phyloP scores from a whole-genome alignment of 1,140 invertebrate species.

The Oryzaephilus surinamensis region DNA sequence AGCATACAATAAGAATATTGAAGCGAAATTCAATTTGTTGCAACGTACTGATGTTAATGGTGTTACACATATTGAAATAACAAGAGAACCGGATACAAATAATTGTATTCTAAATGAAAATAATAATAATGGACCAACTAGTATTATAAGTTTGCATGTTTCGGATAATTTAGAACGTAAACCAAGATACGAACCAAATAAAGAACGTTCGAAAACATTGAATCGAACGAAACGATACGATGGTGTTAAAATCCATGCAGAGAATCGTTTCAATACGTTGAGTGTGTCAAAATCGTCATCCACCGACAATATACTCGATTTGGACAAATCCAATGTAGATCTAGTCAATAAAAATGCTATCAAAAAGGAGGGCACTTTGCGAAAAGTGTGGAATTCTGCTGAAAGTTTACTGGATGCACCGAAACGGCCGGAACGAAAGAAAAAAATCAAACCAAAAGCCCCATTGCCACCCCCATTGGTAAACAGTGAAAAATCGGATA shows the following conservation, averaged over 20 bases:
- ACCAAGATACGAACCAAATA: not conserved
- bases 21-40: slow-evolving; percentile 31
- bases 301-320: slow-evolving; percentile 20
- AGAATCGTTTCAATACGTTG: slow-evolving; percentile 8
- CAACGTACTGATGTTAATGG: slow-evolving; percentile 37
- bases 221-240: not conserved
- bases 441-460: slow-evolving; percentile 24
- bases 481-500: slow-evolving; percentile 12
- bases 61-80: slow-evolving; percentile 36
- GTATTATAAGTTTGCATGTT: slow-evolving; percentile 30
- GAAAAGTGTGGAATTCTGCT: slow-evolving; percentile 31
- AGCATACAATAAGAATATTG: slow-evolving; percentile 20
- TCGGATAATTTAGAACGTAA: slow-evolving; percentile 19
- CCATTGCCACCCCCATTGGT: slow-evolving; percentile 21
- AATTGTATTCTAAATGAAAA: too few relatives aligned
- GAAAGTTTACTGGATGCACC: slow-evolving; percentile 29
- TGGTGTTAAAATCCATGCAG: not conserved
- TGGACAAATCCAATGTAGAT: slow-evolving; percentile 15
- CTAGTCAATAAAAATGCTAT: slow-evolving; percentile 22
- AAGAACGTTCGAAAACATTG: not conserved
- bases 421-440: slow-evolving; percentile 27
- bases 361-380: slow-evolving; percentile 12
- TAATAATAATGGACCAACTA: slow-evolving; percentile 16
- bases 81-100: slow-evolving; percentile 20
- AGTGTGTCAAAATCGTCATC: slow-evolving; percentile 17